Evolutionary conservation across 1,140 invertebrate species (phyloP), one percentile per base, ranked within the genome.

Genomic region (Tribolium madens): DNA sequence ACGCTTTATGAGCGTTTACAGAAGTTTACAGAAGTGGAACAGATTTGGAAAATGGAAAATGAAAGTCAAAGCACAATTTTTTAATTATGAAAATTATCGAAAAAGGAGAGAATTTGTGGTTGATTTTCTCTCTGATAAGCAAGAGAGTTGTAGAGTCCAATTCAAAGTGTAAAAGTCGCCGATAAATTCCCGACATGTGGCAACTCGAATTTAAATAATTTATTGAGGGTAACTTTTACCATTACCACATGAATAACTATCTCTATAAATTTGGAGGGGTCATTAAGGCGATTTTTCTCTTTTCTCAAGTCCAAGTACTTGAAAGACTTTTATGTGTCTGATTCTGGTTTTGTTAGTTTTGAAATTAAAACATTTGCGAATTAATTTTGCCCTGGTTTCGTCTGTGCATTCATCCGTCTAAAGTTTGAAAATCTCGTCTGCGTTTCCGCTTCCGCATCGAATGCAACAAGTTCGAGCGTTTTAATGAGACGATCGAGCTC

Each of bases 141-240:
- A 26, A 26, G n/a, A n/a, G n/a, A n/a, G 21, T 26, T 5, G 21
- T 26, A 5, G 3, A 26, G 21, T 26, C 6, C 50, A 15, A 52
- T 15, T 15, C 50, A 52, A 7, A 52, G 3, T 18, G 52, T 57
- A 57, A 10, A 57, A 57, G 14, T 18, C 10, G 17, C 15, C 15
- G 6, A 64, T 64, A 64, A 64, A 64, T 64, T 15, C 5, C 57
- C n/a, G 13, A 36, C 26, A 64, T 64, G 57, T 64, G 57, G 26
- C 57, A 33, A 64, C 57, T 64, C 57, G 26, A 33, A 64, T 64
- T 64, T 64, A 64, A 64, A 64, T 64, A 64, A 64, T 64, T 64
- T 64, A 64, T 36, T 15, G 57, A 2, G 26, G 9, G 57, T 33
- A 64, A 64, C 57, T 64, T 64, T 64, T 36, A 36, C 57, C 57